Base-by-base conservation (phyloP, 2,888 invertebrate species). In the Azorinus chamasolen region DNA sequence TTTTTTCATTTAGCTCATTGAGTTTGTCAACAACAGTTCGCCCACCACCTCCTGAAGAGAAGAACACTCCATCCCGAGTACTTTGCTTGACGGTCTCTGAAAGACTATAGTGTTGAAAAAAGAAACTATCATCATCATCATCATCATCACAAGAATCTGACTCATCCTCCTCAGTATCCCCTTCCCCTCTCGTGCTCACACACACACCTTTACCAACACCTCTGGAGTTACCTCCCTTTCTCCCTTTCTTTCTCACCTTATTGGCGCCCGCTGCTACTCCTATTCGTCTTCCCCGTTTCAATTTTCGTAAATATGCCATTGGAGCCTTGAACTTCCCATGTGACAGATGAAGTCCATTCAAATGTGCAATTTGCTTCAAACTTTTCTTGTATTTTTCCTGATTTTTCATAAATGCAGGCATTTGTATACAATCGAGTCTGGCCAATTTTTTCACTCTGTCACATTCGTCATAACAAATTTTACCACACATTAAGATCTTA, bases 341-440 rank as follows among this genome's bases (percentile, higher is more conserved):
- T 4, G 66, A n/a, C n/a, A 84, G 55, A 65, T 87, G 79, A 4
- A 91, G 71, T 10, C 89, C 89, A 79, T 91, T 91, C 50, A 90
- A 58, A 20, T 77, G 77, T 10, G 87, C 88, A 48, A 91, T 90
- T n/a, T 87, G 79, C 27, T 83, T 80, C 43, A 91, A 77, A 45
- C 83, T 79, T 61, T 85, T 86, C 66, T 84, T 87, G 78, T 91
- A 91, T 43, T 83, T 82, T 16, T 83, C 85, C 74, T 90, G 85
- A 74, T 92, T 88, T 54, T 83, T 80, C 88, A 93, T 88, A 71
- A 93, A 92, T n/a, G 85, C 77, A 5, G 93, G 93, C 53, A 89
- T 73, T 46, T 86, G 79, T 37, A 92, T 69, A 64, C 89, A 88
- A 48, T 91, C 89, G 58, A 83, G 78, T 12, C 91, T 79, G 2